phyloP scores from a whole-genome alignment of 2,888 invertebrate genomes.

The Mycalesis mineus region DNA sequence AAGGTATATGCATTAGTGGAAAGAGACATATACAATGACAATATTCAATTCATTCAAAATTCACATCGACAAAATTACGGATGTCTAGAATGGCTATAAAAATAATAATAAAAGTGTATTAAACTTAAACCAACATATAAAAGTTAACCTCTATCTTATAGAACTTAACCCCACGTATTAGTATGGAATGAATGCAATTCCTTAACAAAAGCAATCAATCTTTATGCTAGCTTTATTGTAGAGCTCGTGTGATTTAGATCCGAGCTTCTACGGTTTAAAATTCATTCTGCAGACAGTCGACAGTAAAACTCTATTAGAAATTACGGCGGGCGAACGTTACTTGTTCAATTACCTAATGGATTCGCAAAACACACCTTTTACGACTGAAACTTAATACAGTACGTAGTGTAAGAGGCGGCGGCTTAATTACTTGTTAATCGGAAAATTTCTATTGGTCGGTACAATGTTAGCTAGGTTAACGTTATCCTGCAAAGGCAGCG shows the following conservation, averaged over 20 bases:
- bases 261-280: neutral
- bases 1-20: too few species aligned
- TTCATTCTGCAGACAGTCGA: conserved; percentile 9
- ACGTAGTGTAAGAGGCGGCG: conserved; percentile 4
- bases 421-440: neutral
- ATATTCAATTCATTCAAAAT: too few species aligned
- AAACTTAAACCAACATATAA: neutral
- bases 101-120: too few species aligned
- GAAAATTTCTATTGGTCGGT: too few species aligned
- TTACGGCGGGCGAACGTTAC: conserved; percentile 18
- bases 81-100: too few species aligned
- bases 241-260: conserved; percentile 1
- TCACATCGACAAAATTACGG: too few species aligned
- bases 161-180: neutral
- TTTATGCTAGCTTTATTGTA: conserved; percentile 6
- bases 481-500: too few species aligned
- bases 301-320: conserved; percentile 23
- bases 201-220: conserved; percentile 8
- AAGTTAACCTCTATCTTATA: too few species aligned
- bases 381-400: conserved; percentile 19
- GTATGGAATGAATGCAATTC: conserved; percentile 1
- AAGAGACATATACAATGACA: too few species aligned
- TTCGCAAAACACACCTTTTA: conserved; percentile 32
- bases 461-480: too few species aligned
- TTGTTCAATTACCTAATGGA: conserved; percentile 37